A percentile compares a stretch with the other conserved stretches of the same genome.
Evolutionary conservation across 2,888 invertebrate genomes (phyloP).

Genomic region (Apamea epomidion): DNA sequence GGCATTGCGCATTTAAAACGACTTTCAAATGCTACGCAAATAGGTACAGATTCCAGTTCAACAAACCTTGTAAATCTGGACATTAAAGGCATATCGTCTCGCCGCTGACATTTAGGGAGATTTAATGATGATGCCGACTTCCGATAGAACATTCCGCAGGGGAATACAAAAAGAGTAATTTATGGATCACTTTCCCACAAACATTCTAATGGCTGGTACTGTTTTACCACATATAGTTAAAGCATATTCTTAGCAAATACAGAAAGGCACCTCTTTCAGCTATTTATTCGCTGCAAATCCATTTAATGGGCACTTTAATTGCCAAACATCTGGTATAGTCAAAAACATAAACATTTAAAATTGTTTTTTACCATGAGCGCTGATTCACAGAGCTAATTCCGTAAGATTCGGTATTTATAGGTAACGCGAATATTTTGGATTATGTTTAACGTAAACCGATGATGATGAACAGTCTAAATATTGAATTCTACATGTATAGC

Average conservation of each 20-base stretch:
- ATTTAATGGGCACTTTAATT: conserved; percentile 39
- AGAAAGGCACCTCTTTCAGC: conserved; percentile 22
- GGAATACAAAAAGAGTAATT: conserved; percentile 22
- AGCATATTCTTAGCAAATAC: neutral
- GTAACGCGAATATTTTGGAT: conserved; percentile 57
- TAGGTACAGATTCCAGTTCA: conserved; percentile 26
- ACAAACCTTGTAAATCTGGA: conserved; percentile 42
- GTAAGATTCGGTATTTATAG: conserved; percentile 50
- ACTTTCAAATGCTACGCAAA: conserved; percentile 15
- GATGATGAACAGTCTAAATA: conserved; percentile 51
- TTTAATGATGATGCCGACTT: conserved; percentile 51
- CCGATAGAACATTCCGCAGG: conserved; percentile 29
- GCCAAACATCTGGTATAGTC: conserved; percentile 53
- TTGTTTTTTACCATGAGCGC: conserved; percentile 48
- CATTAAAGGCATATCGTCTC: conserved; percentile 39
- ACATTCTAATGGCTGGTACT: neutral
- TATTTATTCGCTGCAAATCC: conserved; percentile 48
- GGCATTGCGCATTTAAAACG: conserved; percentile 4
- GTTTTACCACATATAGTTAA: neutral
- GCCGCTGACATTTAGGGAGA: conserved; percentile 40
- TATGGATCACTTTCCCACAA: conserved; percentile 2
- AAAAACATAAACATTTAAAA: conserved; percentile 40
- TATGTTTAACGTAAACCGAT: conserved; percentile 63
- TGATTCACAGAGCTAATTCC: conserved; percentile 65
- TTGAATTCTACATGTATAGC: neutral